Evolutionary conservation across 2,888 invertebrate genomes (phyloP), one percentile per base, ranked within the genome.

Genomic region (Chloromyia formosa): DNA sequence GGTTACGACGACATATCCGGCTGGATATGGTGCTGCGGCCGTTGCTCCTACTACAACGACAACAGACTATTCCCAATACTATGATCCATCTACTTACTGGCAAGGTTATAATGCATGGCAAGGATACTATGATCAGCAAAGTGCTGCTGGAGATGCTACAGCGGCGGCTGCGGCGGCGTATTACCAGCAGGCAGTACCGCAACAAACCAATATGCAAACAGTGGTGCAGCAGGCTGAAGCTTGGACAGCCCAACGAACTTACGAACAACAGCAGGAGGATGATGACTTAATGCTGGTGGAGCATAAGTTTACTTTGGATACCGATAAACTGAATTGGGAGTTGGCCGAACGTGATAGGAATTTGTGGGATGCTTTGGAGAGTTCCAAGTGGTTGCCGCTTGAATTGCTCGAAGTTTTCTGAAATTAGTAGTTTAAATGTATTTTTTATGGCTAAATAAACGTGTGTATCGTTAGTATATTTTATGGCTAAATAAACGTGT

Each of bases 51-150:
- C 81, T 3, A 78, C 82, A 42, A 76, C 80, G 45, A 77, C 80
- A 9, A 75, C 81, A 84, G 89, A 92, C 85, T 89, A 92, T 87
- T 89, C 90, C 82, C 90, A 93, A 84, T 94, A 94, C 85, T 93
- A 94, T 84, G 94, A 94, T 86, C 92, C 93, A 35, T 90, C 92
- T 62, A 90, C 92, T 60, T 95, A 95, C 84, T 95, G 94, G 94
- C 94, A 93, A 83, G 94, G 94, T 83, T 95, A 94, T 83, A 92
- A 92, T 79, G 89, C 89, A 75, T 94, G 94, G 94, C 91, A 91
- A 82, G 91, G 91, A 18, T 92, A 92, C 84, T 91, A 92, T 81
- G 87, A 91, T 80, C 90, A 80, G 22, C 78, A 79, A 22, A 71
- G 76, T 18, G 77, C 80, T 0, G 78, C 79, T 7, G 80, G 82